Base-by-base conservation (phyloP, 2,113 vertebrate genomes). In the Microtus ochrogaster region DNA sequence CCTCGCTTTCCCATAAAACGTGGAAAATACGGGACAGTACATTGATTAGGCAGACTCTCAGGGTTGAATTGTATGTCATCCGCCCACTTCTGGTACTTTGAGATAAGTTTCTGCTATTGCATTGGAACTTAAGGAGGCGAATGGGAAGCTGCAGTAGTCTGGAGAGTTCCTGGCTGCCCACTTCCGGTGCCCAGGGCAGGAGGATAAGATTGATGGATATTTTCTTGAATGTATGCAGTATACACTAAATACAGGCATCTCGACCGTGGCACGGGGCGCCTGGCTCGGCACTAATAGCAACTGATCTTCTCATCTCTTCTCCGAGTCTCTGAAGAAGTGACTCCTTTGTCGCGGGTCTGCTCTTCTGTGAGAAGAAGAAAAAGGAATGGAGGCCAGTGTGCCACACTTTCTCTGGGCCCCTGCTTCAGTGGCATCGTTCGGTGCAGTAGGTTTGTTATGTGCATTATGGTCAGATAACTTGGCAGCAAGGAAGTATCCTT, bases 1-100 rank as follows among this genome's bases (percentile, higher is more conserved):
- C 97, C 97, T 97, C 22, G 77, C 95, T 98, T 97, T 97, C 97
- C 97, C 97, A 96, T 98, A 98, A 98, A 98, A 98, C 90, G 97
- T 97, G 97, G 96, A 94, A 97, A 97, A 98, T 96, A 96, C 74
- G 84, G 98, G 96, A 97, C 97, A 97, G 96, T 96, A 96, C 96
- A 92, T 98, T 98, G 97, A 98, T 98, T 98, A 97, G 97, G 92
- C 90, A 97, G 94, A 95, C 96, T 96, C 92, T 97, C 84, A 19
- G 95, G 97, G 91, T 79, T 97, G 96, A 97, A 95, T 96, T 97
- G 94, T 92, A 82, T 96, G 86, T 76, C 85, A 96, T 97, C 97
- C 97, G 58, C 97, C 70, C 21, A 96, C 96, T 98, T 91, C 93
- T 96, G 90, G 96, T 96, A 94, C 95, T 97, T 92, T 83, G 95